Conservation (phyloP, 2,113 vertebrate species). For the Epinephelus cyanopodus region DNA sequence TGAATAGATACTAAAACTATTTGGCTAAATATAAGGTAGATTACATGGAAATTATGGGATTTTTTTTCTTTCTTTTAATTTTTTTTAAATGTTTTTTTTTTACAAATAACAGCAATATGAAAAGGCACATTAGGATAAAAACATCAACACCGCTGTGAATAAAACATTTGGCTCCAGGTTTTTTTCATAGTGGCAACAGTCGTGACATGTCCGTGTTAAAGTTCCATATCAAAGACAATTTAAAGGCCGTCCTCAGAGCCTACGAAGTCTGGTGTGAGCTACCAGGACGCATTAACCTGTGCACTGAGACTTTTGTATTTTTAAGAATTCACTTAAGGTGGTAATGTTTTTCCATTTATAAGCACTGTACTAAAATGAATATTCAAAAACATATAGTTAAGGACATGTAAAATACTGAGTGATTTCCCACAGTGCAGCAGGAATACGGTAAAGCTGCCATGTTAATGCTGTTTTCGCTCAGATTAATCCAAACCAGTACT, state of each 20-base stretch:
- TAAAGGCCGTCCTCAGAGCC: background rate
- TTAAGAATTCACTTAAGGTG: no score
- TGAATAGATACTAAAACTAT: constrained; percentile 45
- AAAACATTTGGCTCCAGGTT: constrained; percentile 49
- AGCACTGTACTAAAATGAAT: background rate
- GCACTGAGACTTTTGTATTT: background rate
- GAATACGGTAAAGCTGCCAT: constrained; percentile 44
- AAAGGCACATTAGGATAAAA: constrained; percentile 26
- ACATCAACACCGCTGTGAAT: background rate
- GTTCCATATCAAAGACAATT: background rate
- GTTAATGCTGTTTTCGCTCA: constrained; percentile 11
- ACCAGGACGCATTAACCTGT: background rate
- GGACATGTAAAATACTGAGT: constrained; percentile 35
- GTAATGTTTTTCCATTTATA: background rate
- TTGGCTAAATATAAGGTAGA: constrained; percentile 50
- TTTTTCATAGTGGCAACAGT: constrained; percentile 20
- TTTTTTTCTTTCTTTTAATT: background rate
- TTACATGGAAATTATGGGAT: constrained; percentile 31
- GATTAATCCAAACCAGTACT: constrained; percentile 6
- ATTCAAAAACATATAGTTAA: background rate
- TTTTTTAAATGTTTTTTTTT: background rate
- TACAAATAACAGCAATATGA: constrained; percentile 52
- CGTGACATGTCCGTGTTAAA: constrained; percentile 1
- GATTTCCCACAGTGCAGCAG: constrained; percentile 36
- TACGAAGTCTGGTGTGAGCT: background rate